A percentile compares a stretch with the other conserved stretches of the same genome.
Evolutionary conservation across 2,113 vertebrate species (phyloP).

Genomic region (Melanocharis versteri): DNA sequence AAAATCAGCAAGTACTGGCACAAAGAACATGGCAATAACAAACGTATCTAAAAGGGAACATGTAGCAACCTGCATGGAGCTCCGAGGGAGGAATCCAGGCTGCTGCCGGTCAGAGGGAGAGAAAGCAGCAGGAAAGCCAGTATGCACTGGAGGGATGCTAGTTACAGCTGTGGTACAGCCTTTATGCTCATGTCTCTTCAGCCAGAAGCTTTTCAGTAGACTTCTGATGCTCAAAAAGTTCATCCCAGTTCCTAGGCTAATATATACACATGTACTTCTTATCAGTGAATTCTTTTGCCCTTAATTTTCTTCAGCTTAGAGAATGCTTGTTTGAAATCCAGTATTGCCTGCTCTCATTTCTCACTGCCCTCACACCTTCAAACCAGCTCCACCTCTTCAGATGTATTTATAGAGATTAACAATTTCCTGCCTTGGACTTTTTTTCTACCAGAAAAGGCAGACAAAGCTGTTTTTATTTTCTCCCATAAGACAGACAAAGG

Average conservation of each 20-base stretch:
- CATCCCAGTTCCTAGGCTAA: neutral
- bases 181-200: neutral
- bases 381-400: neutral
- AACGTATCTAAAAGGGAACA: neutral
- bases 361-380: neutral
- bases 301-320: neutral
- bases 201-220: neutral
- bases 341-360: neutral
- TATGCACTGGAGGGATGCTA: neutral
- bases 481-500: neutral
- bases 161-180: neutral
- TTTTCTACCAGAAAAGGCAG: neutral
- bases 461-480: neutral
- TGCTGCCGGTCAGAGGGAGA: neutral
- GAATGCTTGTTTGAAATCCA: neutral
- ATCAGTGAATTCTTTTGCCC: neutral
- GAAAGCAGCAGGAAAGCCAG: neutral
- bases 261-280: neutral
- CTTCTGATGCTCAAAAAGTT: neutral
- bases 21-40: constrained; percentile 22
- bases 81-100: neutral
- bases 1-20: constrained; percentile 3
- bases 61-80: neutral
- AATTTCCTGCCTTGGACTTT: neutral
- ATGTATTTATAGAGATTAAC: neutral